phyloP scores from a whole-genome alignment of 2,797 vertebrate genomes.

The Poecilia gillii region DNA sequence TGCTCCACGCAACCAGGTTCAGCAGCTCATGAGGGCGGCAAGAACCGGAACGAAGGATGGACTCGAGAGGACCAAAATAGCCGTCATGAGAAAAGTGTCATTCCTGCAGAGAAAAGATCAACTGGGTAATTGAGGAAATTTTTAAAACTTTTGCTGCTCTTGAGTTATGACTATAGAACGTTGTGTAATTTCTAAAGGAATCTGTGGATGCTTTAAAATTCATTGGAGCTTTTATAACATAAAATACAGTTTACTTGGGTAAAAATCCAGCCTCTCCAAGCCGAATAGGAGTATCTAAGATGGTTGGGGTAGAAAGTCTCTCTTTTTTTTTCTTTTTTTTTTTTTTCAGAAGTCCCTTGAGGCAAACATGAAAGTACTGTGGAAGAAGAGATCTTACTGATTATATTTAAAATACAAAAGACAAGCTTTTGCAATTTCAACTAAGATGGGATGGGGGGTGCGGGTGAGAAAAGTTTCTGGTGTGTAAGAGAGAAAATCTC shows the following conservation, averaged over 20 bases:
- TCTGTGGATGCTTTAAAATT: conserved; percentile 28
- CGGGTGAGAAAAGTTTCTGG: conserved; percentile 32
- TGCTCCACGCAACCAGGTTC: conserved; percentile 83
- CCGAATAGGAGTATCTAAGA: conserved; percentile 32
- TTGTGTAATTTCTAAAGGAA: neutral
- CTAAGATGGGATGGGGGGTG: conserved; percentile 11
- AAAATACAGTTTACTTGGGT: conserved; percentile 33
- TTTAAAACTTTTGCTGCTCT: neutral
- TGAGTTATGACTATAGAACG: neutral
- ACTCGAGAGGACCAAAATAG: conserved; percentile 93
- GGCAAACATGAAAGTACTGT: conserved; percentile 48
- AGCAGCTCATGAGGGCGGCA: conserved; percentile 95
- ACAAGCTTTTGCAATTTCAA: conserved; percentile 30
- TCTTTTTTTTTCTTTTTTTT: conserved; percentile 42
- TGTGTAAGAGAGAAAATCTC: conserved; percentile 15
- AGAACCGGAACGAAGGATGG: conserved; percentile 94
- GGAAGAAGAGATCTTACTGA: conserved; percentile 48
- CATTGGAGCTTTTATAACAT: conserved; percentile 40
- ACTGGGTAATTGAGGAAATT: conserved; percentile 77
- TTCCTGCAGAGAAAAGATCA: conserved; percentile 91
- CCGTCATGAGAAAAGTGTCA: conserved; percentile 91
- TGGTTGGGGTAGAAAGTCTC: conserved; percentile 39
- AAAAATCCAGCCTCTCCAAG: conserved; percentile 37
- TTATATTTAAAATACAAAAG: conserved; percentile 48
- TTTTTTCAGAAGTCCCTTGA: conserved; percentile 46